Conservation (phyloP, 2,797 vertebrate species). For the Artibeus jamaicensis region DNA sequence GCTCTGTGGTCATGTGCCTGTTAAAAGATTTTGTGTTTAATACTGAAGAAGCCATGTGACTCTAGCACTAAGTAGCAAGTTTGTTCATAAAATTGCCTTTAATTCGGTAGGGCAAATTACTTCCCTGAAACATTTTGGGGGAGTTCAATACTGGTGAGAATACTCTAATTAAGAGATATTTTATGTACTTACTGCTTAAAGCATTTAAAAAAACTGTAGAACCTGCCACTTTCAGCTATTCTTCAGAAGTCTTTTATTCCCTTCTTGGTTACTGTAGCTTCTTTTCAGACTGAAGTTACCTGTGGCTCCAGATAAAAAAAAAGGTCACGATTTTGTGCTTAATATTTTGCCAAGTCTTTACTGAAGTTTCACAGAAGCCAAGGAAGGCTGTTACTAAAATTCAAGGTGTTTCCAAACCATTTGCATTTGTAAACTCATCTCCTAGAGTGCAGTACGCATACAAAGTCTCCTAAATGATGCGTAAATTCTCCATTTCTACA, state of each 20-base stretch:
- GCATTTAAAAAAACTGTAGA: not conserved
- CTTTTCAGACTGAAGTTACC: not conserved
- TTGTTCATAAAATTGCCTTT: not conserved
- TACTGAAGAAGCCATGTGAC: not conserved
- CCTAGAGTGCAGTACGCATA: not conserved
- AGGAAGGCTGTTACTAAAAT: not conserved
- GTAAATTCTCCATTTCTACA: not conserved
- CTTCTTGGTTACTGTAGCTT: not conserved
- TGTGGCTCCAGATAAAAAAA: not conserved
- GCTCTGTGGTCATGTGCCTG: not conserved
- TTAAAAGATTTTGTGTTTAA: not conserved
- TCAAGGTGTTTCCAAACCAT: conserved; percentile 26
- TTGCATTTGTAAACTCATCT: conserved; percentile 28
- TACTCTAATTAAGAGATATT: not conserved
- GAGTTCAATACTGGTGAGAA: not conserved
- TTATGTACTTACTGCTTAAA: not conserved
- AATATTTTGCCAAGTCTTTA: not conserved
- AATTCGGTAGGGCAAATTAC: not conserved
- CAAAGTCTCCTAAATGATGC: not conserved
- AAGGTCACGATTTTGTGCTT: not conserved
- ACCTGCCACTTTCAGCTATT: not conserved
- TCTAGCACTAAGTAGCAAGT: not conserved
- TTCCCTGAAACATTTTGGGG: not conserved
- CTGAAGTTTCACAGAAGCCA: not conserved
- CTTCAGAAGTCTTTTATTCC: not conserved